Conservation (phyloP, 2,113 vertebrate genomes). For the Xerus inauris region DNA sequence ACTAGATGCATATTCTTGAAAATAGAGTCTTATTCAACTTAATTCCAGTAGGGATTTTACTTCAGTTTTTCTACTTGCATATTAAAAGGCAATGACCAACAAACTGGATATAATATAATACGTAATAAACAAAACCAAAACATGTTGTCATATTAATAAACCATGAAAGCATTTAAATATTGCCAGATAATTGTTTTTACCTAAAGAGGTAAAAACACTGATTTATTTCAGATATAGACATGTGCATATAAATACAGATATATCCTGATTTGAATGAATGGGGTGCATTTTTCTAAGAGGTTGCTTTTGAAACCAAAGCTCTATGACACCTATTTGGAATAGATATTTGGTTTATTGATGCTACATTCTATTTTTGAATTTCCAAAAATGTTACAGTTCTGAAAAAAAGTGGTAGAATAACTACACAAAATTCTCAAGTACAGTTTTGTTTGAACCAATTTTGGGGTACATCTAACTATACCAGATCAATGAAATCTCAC, state of each 20-base stretch:
- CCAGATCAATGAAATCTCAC: neutral
- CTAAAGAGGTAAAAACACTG: neutral
- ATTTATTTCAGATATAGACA: neutral
- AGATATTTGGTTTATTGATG: neutral
- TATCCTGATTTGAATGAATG: neutral
- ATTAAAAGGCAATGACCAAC: neutral
- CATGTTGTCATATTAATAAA: neutral
- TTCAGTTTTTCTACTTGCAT: neutral
- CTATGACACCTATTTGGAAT: neutral
- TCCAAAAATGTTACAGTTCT: neutral
- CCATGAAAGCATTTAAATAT: neutral
- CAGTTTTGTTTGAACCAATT: neutral
- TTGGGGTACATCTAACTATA: neutral
- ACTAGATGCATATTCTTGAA: neutral
- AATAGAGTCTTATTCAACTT: slow-evolving; percentile 9
- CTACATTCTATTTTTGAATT: slow-evolving; percentile 8
- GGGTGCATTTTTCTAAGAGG: neutral
- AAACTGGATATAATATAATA: neutral
- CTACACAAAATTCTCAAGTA: neutral
- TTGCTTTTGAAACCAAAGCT: neutral
- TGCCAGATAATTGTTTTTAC: neutral
- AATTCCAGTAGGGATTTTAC: neutral
- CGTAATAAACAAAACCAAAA: slow-evolving; percentile 30
- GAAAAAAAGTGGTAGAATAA: neutral
- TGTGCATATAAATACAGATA: neutral